Conservation (phyloP, 2,113 vertebrate species). For the Coryphaenoides rupestris region DNA sequence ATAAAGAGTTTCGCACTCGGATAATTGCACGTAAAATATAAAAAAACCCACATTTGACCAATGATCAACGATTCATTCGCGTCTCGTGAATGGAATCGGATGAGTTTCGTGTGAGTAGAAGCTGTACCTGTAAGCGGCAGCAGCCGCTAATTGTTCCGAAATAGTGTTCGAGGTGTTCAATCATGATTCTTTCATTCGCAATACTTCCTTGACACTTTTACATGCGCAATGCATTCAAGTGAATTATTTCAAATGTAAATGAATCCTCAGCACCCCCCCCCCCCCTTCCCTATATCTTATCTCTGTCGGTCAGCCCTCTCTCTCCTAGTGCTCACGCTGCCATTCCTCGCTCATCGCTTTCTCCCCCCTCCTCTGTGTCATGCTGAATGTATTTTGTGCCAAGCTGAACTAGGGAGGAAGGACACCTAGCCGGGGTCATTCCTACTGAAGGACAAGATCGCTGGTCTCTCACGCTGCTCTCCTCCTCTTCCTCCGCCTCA, state of each 20-base stretch:
- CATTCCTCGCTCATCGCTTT: conserved; percentile 61
- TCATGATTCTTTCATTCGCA: too few species aligned
- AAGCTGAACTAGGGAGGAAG: conserved; percentile 50
- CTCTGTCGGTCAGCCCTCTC: conserved; percentile 58
- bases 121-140: too few species aligned
- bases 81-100: too few species aligned
- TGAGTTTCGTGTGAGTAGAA: too few species aligned
- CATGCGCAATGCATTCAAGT: too few species aligned
- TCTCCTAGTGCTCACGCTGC: conserved; percentile 57
- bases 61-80: background rate
- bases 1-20: conserved; percentile 45
- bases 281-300: conserved; percentile 55
- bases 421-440: conserved; percentile 49
- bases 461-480: conserved; percentile 52
- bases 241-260: too few species aligned
- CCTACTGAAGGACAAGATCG: conserved; percentile 43
- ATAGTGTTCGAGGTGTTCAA: too few species aligned
- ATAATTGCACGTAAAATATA: conserved; percentile 32
- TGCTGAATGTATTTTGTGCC: conserved; percentile 72
- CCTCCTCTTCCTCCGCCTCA: conserved; percentile 43
- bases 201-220: too few species aligned
- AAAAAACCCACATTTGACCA: background rate
- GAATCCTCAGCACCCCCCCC: conserved; percentile 26
- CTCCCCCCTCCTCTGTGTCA: conserved; percentile 37
- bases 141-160: too few species aligned